Base-by-base conservation (phyloP, 23 tunicate genomes). In the Aplidium turbinatum region DNA sequence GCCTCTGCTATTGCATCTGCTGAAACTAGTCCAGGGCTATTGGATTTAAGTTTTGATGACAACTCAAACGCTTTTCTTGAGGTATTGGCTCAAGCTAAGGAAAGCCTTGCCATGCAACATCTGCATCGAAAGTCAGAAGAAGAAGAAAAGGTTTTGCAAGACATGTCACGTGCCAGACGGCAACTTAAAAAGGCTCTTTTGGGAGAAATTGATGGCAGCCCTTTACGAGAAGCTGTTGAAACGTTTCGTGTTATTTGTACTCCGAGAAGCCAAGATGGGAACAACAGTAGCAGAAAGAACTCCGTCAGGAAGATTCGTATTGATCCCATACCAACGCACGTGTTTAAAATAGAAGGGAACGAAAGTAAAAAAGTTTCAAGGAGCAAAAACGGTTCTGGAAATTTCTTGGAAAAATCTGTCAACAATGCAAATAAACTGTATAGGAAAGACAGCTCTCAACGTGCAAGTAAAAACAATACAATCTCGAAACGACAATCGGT, bases 1-100 rank as follows among this genome's bases (percentile, higher is more conserved):
- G 80, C 83, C 2, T 56, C 73, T 21, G 79, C 75, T 38, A 76
- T 88, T 22, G 45, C 61, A 1, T 35, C 7, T 7, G 87, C 87
- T 19, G 87, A 81, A 53, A 23, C 83, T 21, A 25, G 31, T 9
- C 66, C 82, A 0, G 75, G 69, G 27, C 47, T 88, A 13, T 68
- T 80, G 27, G 75, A 69, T 2, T 70, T 55, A 47, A 47, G 67
- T 28, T 52, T 20, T 2, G 6, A 19, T 0, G 69, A 28, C 6
- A 54, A 69, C 9, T 21, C 28, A 0, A 73, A 81, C 28, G 64
- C 42, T 21, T 16, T 47, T 9, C 27, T 33, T 35, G 61, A 61
- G 3, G 22, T 72, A 28, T 3, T 42, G 1, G 79, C 87, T 0
- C 35, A 33, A 19, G 87, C 73, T 19, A 60, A 60, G 26, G 79